Base-by-base conservation (phyloP, 2,888 invertebrate species). In the Uropetala carovei region DNA sequence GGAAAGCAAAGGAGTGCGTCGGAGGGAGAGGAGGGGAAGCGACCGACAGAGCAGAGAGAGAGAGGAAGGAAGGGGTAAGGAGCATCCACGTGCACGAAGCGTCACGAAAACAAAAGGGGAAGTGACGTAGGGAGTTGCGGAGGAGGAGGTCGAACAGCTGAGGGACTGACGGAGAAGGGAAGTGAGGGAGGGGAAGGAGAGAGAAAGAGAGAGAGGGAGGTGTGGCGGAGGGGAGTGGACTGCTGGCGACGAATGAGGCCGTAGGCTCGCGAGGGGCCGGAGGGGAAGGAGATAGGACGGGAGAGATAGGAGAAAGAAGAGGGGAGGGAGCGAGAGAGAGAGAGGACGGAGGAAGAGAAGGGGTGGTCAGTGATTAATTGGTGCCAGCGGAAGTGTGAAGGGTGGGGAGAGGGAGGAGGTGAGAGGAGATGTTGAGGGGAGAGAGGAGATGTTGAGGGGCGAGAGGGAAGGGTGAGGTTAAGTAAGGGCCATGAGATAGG, bases 21-120 rank as follows among this genome's bases (percentile, higher is more conserved):
- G 43, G 43, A 43, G 43, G 43, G 43, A 43, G 43, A 43, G 5
- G 43, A 43, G 43, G 43, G 43, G 43, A 43, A 43, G 43, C 43
- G 43, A 43, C 43, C 43, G 14, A 64, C 64, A 64, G 16, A 18
- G n/a, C 68, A 22, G 68, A 22, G 22, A 64, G 64, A 64, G n/a
- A 64, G 22, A 68, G 68, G 75, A 22, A 27, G 75, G 75, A 22
- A 68, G 22, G 68, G 68, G 68, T 22, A 43, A 43, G 43, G 68
- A 68, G 68, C 14, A 64, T 64, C 64, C 68, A 68, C 68, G 68
- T 75, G 68, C 68, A 68, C n/a, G n/a, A 22, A 75, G 89, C 89
- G 89, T 89, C 89, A 89, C 89, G 89, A 89, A 89, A 89, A 89
- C 89, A 89, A 89, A 89, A 89, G 89, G 89, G 89, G 89, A 89